Conservation (phyloP, 2,113 vertebrate species). For the Odocoileus hemionus region DNA sequence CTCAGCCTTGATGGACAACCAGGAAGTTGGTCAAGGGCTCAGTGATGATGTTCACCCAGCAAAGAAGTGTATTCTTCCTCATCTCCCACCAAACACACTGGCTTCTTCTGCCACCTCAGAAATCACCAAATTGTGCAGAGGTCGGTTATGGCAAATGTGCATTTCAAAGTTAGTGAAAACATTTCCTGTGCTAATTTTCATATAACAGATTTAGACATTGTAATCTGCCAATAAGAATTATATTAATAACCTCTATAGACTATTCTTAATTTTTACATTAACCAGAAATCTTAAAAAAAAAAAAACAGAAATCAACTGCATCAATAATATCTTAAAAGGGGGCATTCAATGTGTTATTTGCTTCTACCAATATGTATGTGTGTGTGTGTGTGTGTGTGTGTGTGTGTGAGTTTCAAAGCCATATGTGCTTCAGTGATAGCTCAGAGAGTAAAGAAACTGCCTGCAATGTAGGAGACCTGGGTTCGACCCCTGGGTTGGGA, state of each 20-base stretch:
- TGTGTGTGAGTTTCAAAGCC: slow-evolving; percentile 42
- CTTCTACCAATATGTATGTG: not conserved
- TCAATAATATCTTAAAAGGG: not conserved
- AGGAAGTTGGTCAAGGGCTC: not conserved
- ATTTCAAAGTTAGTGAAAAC: not conserved
- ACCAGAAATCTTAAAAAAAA: not conserved
- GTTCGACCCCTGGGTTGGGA: not conserved
- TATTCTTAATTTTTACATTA: not conserved
- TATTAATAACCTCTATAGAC: not conserved
- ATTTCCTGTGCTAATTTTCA: not conserved
- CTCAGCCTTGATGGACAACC: not conserved
- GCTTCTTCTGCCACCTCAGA: not conserved
- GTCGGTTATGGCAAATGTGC: not conserved
- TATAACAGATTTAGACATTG: not conserved
- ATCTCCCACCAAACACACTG: not conserved
- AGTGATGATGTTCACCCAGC: too few species aligned
- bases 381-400: too few species aligned
- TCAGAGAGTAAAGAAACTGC: not conserved
- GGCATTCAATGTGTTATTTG: not conserved
- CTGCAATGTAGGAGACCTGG: not conserved
- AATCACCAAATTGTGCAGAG: not conserved
- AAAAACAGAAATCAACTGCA: not conserved
- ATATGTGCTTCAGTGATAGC: not conserved
- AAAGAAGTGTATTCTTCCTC: not conserved
- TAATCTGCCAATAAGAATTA: not conserved